Conservation (phyloP, 2,888 invertebrate species). For the Nyleta sp. region DNA sequence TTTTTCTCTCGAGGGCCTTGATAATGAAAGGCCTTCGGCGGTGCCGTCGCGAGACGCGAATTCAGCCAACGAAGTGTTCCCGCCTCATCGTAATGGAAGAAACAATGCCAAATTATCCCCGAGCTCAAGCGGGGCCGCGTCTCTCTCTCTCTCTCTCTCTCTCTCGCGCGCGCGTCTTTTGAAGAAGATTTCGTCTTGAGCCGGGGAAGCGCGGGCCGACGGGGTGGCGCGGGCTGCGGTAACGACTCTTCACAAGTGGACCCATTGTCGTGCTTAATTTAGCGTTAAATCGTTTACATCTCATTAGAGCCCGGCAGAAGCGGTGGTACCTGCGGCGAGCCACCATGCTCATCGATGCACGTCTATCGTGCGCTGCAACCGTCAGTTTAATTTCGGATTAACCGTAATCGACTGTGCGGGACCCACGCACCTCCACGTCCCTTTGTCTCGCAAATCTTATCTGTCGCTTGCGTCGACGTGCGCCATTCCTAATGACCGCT, state of each 20-base stretch:
- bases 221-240: slow-evolving; percentile 52
- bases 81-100: slow-evolving; percentile 53
- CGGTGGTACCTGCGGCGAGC: slow-evolving; percentile 69
- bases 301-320: slow-evolving; percentile 78
- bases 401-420: slow-evolving; percentile 62
- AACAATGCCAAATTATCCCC: slow-evolving; percentile 65
- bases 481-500: slow-evolving; percentile 46
- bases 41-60: slow-evolving; percentile 25
- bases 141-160: slow-evolving; percentile 20
- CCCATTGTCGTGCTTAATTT: slow-evolving; percentile 82
- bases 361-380: slow-evolving; percentile 75
- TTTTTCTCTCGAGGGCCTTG: slow-evolving; percentile 17
- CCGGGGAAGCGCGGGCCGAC: too few species aligned
- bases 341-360: slow-evolving; percentile 79
- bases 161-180: too few species aligned
- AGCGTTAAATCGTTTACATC: slow-evolving; percentile 82
- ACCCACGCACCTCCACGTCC: slow-evolving; percentile 49
- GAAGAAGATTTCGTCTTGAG: too few species aligned
- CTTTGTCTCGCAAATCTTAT: slow-evolving; percentile 53
- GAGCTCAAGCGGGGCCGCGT: slow-evolving; percentile 51
- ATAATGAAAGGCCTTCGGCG: slow-evolving; percentile 51
- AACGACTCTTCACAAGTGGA: slow-evolving; percentile 67
- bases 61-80: slow-evolving; percentile 37
- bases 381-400: slow-evolving; percentile 77
- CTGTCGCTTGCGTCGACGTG: slow-evolving; percentile 37